A percentile compares a stretch with the other conserved stretches of the same genome.
These are phyloP conservation scores for Grammomys surdaster DNA, from an alignment of 2,113 vertebrate species.

Conservation along the genomic window DNA sequence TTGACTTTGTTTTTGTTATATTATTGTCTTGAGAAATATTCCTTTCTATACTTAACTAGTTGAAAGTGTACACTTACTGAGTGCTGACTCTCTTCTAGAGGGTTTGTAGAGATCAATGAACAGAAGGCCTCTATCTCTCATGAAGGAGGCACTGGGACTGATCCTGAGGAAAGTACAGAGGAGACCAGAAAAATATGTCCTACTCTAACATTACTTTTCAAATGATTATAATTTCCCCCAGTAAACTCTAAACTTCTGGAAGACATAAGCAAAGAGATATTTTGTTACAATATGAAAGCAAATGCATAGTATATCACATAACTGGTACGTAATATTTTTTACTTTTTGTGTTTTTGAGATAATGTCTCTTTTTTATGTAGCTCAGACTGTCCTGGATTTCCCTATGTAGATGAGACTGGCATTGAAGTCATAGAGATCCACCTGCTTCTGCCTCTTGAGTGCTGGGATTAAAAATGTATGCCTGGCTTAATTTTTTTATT, in stretches of 20 bases:
- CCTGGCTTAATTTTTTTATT: not conserved
- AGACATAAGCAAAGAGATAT: constrained; percentile 11
- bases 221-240: constrained; percentile 31
- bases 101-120: not conserved
- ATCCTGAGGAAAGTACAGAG: not conserved
- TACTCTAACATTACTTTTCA: constrained; percentile 47
- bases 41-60: not conserved
- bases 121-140: not conserved
- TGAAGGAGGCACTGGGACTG: not conserved
- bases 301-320: not conserved
- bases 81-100: not conserved
- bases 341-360: not conserved
- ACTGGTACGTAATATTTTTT: not conserved
- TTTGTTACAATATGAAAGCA: not conserved
- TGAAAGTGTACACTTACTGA: not conserved
- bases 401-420: not conserved
- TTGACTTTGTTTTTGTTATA: not conserved
- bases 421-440: not conserved
- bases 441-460: not conserved
- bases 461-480: not conserved
- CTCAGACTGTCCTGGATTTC: not conserved
- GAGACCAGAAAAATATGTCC: not conserved
- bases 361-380: not conserved
- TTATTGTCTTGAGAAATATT: not conserved
- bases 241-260: not conserved